Percentiles rank a stretch among this genome's conserved stretches.
phyloP scores from a whole-genome alignment of 2,113 vertebrate genomes.

The Meles meles region DNA sequence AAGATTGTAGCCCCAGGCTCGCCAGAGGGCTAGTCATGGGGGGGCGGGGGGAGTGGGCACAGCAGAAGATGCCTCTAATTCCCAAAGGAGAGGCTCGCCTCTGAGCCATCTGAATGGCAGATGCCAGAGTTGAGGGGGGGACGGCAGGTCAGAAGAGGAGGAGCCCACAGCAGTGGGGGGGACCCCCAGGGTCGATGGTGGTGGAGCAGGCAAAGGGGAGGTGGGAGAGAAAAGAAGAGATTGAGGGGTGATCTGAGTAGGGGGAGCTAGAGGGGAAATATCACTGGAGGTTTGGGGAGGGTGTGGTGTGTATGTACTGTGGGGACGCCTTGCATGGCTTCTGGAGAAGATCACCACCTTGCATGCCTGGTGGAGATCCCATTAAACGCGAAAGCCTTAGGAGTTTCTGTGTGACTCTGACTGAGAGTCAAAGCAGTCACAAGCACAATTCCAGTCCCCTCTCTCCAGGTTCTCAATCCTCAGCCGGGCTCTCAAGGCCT shows the following conservation, averaged over 20 bases:
- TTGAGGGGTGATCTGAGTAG: not conserved
- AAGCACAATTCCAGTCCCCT: not conserved
- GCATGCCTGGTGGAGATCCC: too few species aligned
- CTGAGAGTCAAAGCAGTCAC: not conserved
- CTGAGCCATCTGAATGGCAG: not conserved
- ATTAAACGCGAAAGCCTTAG: not conserved
- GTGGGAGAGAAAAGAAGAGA: not conserved
- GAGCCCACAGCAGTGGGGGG: not conserved
- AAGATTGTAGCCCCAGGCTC: not conserved
- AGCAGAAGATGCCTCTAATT: not conserved
- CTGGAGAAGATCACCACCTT: not conserved
- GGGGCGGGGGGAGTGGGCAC: not conserved
- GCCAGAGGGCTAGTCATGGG: not conserved
- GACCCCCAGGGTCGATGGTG: rapidly evolving
- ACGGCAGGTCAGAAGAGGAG: not conserved
- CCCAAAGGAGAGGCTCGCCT: not conserved
- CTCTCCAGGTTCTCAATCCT: not conserved
- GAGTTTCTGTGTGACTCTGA: not conserved
- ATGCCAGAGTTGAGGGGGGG: not conserved
- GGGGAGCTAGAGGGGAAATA: not conserved
- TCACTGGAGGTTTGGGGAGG: not conserved
- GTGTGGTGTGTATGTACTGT: not conserved
- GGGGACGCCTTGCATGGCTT: not conserved
- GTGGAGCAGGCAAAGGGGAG: not conserved
- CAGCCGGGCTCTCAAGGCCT: not conserved